A percentile compares a stretch with the other conserved stretches of the same genome.
These are phyloP conservation scores for Megalonaias nervosa DNA, from an alignment of 1,140 invertebrate species.

Conservation along the genomic window DNA sequence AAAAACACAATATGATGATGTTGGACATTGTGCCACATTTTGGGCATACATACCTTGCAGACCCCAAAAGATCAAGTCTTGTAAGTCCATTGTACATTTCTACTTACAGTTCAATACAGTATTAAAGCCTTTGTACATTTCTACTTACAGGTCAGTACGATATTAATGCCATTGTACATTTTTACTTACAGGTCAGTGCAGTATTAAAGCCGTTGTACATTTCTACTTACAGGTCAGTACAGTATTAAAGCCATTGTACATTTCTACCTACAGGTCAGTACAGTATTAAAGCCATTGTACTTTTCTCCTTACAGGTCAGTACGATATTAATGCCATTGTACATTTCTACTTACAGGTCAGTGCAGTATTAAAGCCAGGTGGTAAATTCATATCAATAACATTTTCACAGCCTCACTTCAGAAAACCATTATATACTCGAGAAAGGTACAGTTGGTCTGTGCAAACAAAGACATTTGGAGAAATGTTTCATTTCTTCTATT, in stretches of 20 bases:
- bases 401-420: constrained; percentile 75
- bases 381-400: constrained; percentile 74
- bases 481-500: constrained; percentile 74
- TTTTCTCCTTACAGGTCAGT: constrained; percentile 25
- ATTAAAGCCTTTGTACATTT: not conserved
- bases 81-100: too few relatives aligned
- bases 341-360: constrained; percentile 50
- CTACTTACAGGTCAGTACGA: constrained; percentile 46
- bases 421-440: constrained; percentile 64
- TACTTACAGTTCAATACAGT: too few relatives aligned
- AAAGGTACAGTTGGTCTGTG: constrained; percentile 64
- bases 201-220: constrained; percentile 56
- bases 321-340: not conserved
- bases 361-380: constrained; percentile 66
- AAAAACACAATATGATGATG: too few relatives aligned
- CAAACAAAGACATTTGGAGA: constrained; percentile 68
- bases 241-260: too few relatives aligned
- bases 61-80: too few relatives aligned
- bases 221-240: too few relatives aligned
- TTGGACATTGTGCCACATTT: too few relatives aligned
- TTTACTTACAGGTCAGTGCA: constrained; percentile 3
- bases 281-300: not conserved
- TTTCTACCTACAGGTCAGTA: too few relatives aligned
- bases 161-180: too few relatives aligned
- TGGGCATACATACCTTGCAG: too few relatives aligned